Percentiles rank a stretch among this genome's conserved stretches.
These are phyloP conservation scores for Melinaea marsaeus DNA, from an alignment of 2,888 invertebrate genomes.

Conservation along the genomic window DNA sequence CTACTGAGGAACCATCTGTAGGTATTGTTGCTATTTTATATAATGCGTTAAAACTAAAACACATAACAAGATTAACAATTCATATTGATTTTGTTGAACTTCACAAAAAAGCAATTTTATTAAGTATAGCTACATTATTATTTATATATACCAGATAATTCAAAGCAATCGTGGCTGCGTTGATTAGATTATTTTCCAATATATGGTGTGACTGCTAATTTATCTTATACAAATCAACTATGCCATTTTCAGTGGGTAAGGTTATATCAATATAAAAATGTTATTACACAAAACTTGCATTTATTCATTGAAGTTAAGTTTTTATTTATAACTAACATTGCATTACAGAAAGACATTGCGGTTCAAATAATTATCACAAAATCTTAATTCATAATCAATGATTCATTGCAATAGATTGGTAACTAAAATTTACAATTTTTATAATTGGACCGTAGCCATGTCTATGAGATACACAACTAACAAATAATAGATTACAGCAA, in stretches of 20 bases:
- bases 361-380: conserved; percentile 42
- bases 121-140: background rate
- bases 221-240: conserved; percentile 16
- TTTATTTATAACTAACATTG: conserved; percentile 63
- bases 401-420: conserved; percentile 22
- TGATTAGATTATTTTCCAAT: conserved; percentile 1
- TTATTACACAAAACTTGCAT: conserved; percentile 57
- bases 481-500: conserved; percentile 19
- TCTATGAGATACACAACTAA: conserved; percentile 20
- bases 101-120: conserved; percentile 4
- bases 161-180: background rate
- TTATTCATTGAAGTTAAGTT: conserved; percentile 62
- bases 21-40: conserved; percentile 17
- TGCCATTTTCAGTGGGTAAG: conserved; percentile 38
- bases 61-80: conserved; percentile 18
- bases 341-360: conserved; percentile 50
- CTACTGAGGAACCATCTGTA: conserved; percentile 27
- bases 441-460: conserved; percentile 13
- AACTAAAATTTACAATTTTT: conserved; percentile 27
- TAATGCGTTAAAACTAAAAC: conserved; percentile 19
- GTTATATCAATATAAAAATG: conserved; percentile 56
- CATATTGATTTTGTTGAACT: conserved; percentile 15
- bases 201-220: conserved; percentile 10
- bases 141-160: background rate
- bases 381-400: conserved; percentile 13